Conservation (phyloP, 2,888 invertebrate species). For the Eupelmus urozonus region DNA sequence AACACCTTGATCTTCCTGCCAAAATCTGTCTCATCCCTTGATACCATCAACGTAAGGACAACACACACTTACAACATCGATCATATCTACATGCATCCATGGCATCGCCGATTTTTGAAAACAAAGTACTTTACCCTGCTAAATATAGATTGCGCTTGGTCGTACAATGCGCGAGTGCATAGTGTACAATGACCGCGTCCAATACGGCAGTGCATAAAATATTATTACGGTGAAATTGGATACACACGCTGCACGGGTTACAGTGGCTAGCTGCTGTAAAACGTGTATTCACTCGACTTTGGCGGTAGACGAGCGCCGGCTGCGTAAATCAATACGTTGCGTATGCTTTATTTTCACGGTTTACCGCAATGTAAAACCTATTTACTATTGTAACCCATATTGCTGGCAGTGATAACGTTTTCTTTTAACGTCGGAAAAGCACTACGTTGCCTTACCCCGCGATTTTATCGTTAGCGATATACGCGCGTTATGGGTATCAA, state of each 20-base stretch:
- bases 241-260: background rate
- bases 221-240: constrained; percentile 20
- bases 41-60: too few relatives aligned
- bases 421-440: background rate
- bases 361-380: constrained; percentile 14
- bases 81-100: too few relatives aligned
- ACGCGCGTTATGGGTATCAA: background rate
- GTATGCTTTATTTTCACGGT: background rate
- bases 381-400: background rate
- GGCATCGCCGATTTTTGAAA: too few relatives aligned
- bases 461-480: background rate
- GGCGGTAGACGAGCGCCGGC: background rate
- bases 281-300: constrained; percentile 18
- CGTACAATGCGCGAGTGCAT: too few relatives aligned
- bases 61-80: too few relatives aligned
- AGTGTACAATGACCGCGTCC: too few relatives aligned
- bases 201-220: constrained; percentile 32
- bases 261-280: background rate
- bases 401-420: background rate
- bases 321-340: constrained; percentile 35
- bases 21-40: too few relatives aligned
- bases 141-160: too few relatives aligned
- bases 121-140: too few relatives aligned
- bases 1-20: too few relatives aligned
- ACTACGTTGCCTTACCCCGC: background rate